Conservation (phyloP, 2,888 invertebrate species). For the Drosophila quinaria region DNA sequence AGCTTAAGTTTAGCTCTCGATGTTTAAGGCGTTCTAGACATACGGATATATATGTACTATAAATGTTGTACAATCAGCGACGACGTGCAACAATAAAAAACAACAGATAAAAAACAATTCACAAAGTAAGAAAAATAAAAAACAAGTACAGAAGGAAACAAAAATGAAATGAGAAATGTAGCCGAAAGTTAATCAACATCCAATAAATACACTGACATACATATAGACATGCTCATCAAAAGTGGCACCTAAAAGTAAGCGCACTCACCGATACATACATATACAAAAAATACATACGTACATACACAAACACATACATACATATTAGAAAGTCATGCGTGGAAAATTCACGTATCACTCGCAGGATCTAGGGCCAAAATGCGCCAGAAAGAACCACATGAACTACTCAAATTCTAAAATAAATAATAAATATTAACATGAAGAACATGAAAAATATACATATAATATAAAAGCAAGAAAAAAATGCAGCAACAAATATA, state of each 20-base stretch:
- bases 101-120: constrained; percentile 16
- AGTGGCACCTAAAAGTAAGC: constrained; percentile 69
- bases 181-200: constrained; percentile 49
- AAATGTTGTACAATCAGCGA: constrained; percentile 81
- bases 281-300: constrained; percentile 32
- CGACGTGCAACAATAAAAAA: constrained; percentile 78
- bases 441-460: constrained; percentile 37
- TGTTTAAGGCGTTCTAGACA: constrained; percentile 75
- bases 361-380: constrained; percentile 55
- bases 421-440: constrained; percentile 52
- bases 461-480: constrained; percentile 25
- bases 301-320: constrained; percentile 33
- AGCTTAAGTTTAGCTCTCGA: constrained; percentile 70
- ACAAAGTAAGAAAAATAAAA: constrained; percentile 1
- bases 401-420: constrained; percentile 78
- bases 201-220: constrained; percentile 33
- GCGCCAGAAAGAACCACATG: constrained; percentile 59
- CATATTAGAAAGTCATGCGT: constrained; percentile 38
- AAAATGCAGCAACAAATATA: constrained; percentile 51
- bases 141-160: constrained; percentile 3
- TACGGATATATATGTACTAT: constrained; percentile 66
- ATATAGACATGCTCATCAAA: constrained; percentile 47
- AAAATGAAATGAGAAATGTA: constrained; percentile 5
- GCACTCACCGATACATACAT: constrained; percentile 66
- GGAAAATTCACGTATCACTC: constrained; percentile 38